Evolutionary conservation across 2,113 vertebrate genomes (phyloP), one percentile per base, ranked within the genome.

Genomic region (Puma concolor): DNA sequence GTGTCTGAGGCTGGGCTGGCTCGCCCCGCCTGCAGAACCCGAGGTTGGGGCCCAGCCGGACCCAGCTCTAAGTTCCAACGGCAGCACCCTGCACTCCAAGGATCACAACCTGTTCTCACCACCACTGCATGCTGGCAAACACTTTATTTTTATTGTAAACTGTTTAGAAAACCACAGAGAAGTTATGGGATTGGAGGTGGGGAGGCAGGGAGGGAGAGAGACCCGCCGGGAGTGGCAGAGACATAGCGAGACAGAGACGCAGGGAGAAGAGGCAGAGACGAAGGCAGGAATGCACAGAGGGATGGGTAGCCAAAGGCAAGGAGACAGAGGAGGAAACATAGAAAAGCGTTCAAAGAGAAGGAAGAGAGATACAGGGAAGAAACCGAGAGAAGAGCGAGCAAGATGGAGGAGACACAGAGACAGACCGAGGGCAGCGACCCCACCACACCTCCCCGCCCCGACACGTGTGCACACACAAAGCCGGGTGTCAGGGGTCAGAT

Each of bases 361-460:
- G 44, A 52, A 52, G 50, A 38, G 29, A 83, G 33, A 38, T 74
- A 25, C 1, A 48, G 41, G 44, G 2, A 11, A 38, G 48, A 44
- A 21, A 9, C 0, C 3, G 11, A 10, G 36, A 31, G n/a, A 14
- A 25, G 8, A 86, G 36, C 11, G 25, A 0, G 0, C 1, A 0
- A 41, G 41, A 41, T 27, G 21, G 16, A 17, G 33, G 60, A 69
- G 41, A 8, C 3, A 7, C 3, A 7, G 12, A 27, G 10, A 7
- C 17, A 36, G 82, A 2, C 36, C 5, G 48, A 38, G 38, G 36
- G 3, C 13, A 23, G 57, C 8, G 57, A 21, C 54, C 19, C 54
- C 2, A 57, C 19, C 54, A 44, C 25, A 0, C 38, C 27, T 25
- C 72, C 41, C 72, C 15, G 4, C 72, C 5, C 27, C 27, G 15